Conservation (phyloP, 2,797 vertebrate genomes). For the Channallabes apus region DNA sequence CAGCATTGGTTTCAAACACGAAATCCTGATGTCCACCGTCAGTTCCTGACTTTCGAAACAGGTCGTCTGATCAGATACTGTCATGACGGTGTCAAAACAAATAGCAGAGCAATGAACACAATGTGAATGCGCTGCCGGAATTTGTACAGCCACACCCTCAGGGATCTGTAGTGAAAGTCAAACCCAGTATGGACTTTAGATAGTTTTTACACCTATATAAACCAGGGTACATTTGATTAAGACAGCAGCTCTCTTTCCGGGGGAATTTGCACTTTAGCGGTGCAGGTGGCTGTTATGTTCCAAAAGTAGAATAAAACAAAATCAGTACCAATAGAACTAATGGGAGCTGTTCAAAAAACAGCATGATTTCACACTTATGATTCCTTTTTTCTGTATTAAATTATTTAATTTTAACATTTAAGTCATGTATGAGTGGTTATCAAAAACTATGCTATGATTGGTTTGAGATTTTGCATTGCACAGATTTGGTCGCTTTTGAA, state of each 20-base stretch:
- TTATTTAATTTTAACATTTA: background rate
- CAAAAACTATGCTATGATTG: too few relatives aligned
- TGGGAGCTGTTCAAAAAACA: background rate
- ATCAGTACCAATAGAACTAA: background rate
- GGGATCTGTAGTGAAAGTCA: slow-evolving; percentile 30
- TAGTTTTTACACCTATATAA: slow-evolving; percentile 47
- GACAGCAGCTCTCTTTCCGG: background rate
- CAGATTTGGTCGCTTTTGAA: too few relatives aligned
- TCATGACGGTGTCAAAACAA: slow-evolving; percentile 51
- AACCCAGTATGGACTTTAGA: slow-evolving; percentile 36
- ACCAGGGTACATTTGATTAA: slow-evolving; percentile 30
- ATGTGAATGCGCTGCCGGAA: slow-evolving; percentile 38
- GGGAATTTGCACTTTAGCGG: background rate
- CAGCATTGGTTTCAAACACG: slow-evolving; percentile 2
- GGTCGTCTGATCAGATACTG: slow-evolving; percentile 36
- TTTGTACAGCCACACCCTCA: slow-evolving; percentile 34
- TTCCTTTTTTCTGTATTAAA: background rate
- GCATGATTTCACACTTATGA: background rate
- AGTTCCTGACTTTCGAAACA: slow-evolving; percentile 3
- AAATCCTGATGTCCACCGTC: slow-evolving; percentile 13
- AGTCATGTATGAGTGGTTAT: background rate
- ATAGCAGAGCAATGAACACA: slow-evolving; percentile 33
- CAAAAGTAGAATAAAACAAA: slow-evolving; percentile 3
- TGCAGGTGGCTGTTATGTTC: slow-evolving; percentile 34
- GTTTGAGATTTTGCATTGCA: too few relatives aligned